Conservation (phyloP, 2,113 vertebrate genomes). For the Pachycephala philippinensis region DNA sequence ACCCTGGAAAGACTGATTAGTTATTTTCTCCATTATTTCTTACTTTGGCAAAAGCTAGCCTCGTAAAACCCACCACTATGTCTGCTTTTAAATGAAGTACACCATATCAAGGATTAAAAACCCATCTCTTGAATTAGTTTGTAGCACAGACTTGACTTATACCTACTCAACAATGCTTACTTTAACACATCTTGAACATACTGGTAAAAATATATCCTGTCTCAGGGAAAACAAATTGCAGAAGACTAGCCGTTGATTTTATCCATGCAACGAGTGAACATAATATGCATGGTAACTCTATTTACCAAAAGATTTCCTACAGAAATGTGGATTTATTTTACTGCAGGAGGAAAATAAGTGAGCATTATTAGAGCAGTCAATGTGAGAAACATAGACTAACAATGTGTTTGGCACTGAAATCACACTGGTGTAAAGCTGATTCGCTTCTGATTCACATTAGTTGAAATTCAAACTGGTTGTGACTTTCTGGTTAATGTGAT, state of each 20-base stretch:
- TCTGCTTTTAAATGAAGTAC: not conserved
- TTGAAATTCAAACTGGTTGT: not conserved
- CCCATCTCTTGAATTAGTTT: not conserved
- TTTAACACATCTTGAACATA: not conserved
- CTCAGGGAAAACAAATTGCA: not conserved
- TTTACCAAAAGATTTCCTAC: not conserved
- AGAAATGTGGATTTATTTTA: not conserved
- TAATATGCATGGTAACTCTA: not conserved
- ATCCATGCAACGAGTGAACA: not conserved
- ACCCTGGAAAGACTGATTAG: not conserved
- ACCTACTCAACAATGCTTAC: not conserved
- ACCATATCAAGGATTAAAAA: not conserved
- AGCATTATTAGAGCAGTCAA: not conserved
- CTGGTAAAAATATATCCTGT: not conserved
- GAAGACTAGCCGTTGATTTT: not conserved
- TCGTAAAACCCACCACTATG: not conserved
- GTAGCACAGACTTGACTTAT: not conserved
- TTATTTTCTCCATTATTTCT: not conserved
- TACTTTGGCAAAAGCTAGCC: not conserved
- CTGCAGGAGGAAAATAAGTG: not conserved
- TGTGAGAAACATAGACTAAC: not conserved
- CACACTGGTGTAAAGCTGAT: not conserved
- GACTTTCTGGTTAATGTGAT: conserved; percentile 5
- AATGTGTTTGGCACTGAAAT: not conserved
- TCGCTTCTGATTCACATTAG: not conserved